Percentiles rank a stretch among this genome's conserved stretches.
Evolutionary conservation across 2,113 vertebrate genomes (phyloP).

Genomic region (Macrotus californicus): DNA sequence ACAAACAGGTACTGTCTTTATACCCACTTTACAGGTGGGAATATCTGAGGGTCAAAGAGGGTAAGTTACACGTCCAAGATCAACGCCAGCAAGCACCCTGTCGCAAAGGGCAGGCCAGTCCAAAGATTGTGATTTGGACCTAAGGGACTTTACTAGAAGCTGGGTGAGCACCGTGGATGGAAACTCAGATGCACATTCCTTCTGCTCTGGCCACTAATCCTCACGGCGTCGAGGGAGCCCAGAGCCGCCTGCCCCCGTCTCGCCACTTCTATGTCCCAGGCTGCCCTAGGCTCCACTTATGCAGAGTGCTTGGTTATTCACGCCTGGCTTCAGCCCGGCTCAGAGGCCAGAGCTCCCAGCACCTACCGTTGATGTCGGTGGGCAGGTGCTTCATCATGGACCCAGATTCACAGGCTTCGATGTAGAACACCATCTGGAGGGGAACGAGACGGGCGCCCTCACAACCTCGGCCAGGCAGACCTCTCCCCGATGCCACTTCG

Average conservation of each 20-base stretch:
- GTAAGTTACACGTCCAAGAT: neutral
- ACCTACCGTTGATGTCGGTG: constrained; percentile 89
- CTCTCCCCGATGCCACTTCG: accelerated
- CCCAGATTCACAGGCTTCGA: constrained; percentile 98
- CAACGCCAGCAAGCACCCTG: neutral
- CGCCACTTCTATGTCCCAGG: neutral
- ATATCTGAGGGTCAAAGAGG: neutral
- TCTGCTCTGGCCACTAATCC: neutral
- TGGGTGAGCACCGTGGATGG: accelerated
- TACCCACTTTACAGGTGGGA: neutral
- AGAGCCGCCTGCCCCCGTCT: neutral
- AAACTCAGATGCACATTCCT: neutral
- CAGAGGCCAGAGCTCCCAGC: neutral
- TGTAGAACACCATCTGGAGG: constrained; percentile 95
- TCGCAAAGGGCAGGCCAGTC: neutral
- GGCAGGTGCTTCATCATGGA: constrained; percentile 95
- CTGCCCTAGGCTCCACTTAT: neutral
- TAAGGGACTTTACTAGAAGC: neutral
- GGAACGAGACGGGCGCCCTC: neutral
- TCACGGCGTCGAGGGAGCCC: neutral
- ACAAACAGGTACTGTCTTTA: neutral
- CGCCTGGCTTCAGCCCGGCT: accelerated
- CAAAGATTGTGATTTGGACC: neutral
- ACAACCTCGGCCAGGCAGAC: neutral
- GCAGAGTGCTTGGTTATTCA: neutral